These are phyloP conservation scores for Tiphia femorata DNA, from an alignment of 2,888 invertebrate species.

Conservation along the genomic window DNA sequence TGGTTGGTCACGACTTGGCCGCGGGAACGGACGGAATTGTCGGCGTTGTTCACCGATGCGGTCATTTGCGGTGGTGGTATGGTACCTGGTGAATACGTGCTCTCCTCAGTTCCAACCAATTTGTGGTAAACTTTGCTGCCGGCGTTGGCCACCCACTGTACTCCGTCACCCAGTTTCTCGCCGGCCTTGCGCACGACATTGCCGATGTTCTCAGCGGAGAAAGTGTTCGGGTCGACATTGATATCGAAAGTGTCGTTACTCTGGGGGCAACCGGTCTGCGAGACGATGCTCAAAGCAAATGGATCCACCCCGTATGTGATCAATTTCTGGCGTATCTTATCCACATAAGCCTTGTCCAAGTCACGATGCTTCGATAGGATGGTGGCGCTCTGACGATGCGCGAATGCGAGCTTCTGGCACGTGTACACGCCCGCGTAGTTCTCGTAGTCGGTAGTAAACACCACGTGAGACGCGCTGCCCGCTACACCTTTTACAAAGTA, in stretches of 20 bases:
- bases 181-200: constrained; percentile 80
- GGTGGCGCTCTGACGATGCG: constrained; percentile 83
- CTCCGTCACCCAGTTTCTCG: constrained; percentile 78
- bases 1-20: too few species aligned
- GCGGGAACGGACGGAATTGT: too few species aligned
- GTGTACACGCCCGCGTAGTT: constrained; percentile 84
- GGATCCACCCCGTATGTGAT: constrained; percentile 80
- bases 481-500: constrained; percentile 74
- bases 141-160: constrained; percentile 79
- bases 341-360: constrained; percentile 78
- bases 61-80: background rate
- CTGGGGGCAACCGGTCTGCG: constrained; percentile 78
- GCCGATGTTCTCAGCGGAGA: constrained; percentile 81
- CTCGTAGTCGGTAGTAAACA: constrained; percentile 81
- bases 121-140: constrained; percentile 81
- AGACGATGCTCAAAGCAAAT: constrained; percentile 80
- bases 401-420: constrained; percentile 82
- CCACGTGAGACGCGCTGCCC: constrained; percentile 81
- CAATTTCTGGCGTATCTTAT: constrained; percentile 78
- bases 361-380: constrained; percentile 83
- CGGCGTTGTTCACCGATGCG: constrained; percentile 3
- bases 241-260: constrained; percentile 75
- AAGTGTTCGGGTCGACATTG: constrained; percentile 82
- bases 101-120: constrained; percentile 66
- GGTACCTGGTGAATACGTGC: too few species aligned